phyloP scores from a whole-genome alignment of 2,888 invertebrate genomes.

The Ephialtes manifestator region DNA sequence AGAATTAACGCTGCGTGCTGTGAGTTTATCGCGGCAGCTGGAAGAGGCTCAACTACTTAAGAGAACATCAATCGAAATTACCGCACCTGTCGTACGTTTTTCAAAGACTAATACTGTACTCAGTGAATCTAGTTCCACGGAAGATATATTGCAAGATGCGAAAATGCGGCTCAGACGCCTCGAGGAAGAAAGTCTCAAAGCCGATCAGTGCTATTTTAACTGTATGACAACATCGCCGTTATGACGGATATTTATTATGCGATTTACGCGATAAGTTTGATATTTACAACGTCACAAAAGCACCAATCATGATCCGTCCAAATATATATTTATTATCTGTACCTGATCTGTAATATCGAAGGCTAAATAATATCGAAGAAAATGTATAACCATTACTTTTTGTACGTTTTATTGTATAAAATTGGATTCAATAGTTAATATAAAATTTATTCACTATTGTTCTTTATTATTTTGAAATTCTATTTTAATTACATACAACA shows the following conservation, averaged over 20 bases:
- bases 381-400: constrained; percentile 55
- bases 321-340: constrained; percentile 44
- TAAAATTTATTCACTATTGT: constrained; percentile 83
- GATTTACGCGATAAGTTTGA: constrained; percentile 39
- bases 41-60: constrained; percentile 78
- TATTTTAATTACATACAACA: constrained; percentile 85
- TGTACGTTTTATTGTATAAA: constrained; percentile 82
- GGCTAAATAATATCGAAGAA: constrained; percentile 18
- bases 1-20: constrained; percentile 80
- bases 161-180: constrained; percentile 81
- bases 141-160: constrained; percentile 84
- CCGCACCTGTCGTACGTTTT: constrained; percentile 68
- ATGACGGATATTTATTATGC: constrained; percentile 61
- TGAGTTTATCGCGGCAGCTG: constrained; percentile 80
- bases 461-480: constrained; percentile 77
- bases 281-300: neutral
- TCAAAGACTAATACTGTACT: constrained; percentile 77
- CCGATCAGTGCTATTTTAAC: constrained; percentile 82
- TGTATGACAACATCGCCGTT: constrained; percentile 77
- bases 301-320: constrained; percentile 51
- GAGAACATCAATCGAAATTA: constrained; percentile 69
- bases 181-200: constrained; percentile 82
- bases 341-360: constrained; percentile 54
- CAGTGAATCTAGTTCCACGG: constrained; percentile 84
- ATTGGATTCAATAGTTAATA: constrained; percentile 82